A percentile compares a stretch with the other conserved stretches of the same genome.
Evolutionary conservation across 2,888 invertebrate genomes (phyloP).

Genomic region (Pemphredon lugubris): DNA sequence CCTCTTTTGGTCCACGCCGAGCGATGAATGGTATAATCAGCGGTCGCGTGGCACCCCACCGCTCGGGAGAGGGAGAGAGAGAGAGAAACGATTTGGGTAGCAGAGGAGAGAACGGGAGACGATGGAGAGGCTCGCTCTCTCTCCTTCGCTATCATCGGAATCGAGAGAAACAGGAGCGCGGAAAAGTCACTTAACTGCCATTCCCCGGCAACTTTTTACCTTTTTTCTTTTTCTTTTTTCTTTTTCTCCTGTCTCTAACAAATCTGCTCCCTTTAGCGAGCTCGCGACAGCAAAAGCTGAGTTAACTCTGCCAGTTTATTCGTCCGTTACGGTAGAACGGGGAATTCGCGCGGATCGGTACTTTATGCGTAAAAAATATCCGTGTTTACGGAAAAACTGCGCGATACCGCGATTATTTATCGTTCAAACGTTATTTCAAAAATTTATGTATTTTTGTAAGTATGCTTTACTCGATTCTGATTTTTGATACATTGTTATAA

Average conservation of each 20-base stretch:
- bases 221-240: background rate
- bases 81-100: constrained; percentile 33
- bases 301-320: too few species aligned
- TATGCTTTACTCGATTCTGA: too few species aligned
- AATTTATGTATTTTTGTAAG: too few species aligned
- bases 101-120: constrained; percentile 21
- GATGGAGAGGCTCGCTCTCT: constrained; percentile 39
- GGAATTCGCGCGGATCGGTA: too few species aligned
- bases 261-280: background rate
- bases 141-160: constrained; percentile 36
- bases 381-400: too few species aligned
- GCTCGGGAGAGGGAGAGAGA: constrained; percentile 47
- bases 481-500: too few species aligned
- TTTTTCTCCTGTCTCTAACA: background rate
- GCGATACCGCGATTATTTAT: too few species aligned
- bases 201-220: background rate
- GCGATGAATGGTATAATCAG: constrained; percentile 81
- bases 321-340: too few species aligned
- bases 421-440: too few species aligned
- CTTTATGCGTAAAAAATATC: too few species aligned
- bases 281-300: too few species aligned
- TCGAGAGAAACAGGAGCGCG: constrained; percentile 32
- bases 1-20: constrained; percentile 73
- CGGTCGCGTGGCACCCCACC: constrained; percentile 79
- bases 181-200: constrained; percentile 49